Conservation (phyloP, 1,140 invertebrate species). For the Magallana angulata region DNA sequence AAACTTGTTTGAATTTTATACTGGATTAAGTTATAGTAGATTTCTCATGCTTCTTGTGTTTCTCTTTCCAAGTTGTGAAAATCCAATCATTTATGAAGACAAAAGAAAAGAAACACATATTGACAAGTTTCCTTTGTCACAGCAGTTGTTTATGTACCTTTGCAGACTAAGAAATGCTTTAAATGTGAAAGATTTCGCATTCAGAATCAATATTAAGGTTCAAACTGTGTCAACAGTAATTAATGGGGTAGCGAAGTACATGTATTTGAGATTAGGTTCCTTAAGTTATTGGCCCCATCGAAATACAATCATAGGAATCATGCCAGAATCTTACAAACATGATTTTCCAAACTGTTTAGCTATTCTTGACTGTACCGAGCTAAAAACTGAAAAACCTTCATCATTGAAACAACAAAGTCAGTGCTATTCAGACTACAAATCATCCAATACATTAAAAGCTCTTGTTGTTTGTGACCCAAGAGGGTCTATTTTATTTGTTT, state of each 20-base stretch:
- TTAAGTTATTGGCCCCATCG: constrained; percentile 36
- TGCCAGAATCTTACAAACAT: neutral
- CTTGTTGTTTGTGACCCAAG: constrained; percentile 28
- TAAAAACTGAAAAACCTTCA: constrained; percentile 37
- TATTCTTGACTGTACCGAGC: constrained; percentile 39
- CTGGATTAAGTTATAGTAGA: neutral
- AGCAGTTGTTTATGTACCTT: constrained; percentile 19
- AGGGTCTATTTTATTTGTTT: neutral
- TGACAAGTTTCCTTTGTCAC: neutral
- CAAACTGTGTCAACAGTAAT: constrained; percentile 43
- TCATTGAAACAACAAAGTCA: constrained; percentile 29
- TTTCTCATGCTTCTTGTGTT: constrained; percentile 1
- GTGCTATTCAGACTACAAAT: constrained; percentile 12
- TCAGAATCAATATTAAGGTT: constrained; percentile 26
- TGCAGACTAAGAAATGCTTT: constrained; percentile 37
- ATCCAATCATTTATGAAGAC: neutral
- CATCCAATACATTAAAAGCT: constrained; percentile 15
- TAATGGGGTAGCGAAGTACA: neutral
- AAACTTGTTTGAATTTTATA: neutral
- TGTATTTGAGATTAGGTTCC: constrained; percentile 28
- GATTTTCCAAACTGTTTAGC: constrained; percentile 32
- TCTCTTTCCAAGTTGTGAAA: neutral
- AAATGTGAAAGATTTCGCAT: constrained; percentile 40
- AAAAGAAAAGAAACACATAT: neutral
- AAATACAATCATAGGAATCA: neutral